A percentile compares a stretch with the other conserved stretches of the same genome.
These are phyloP conservation scores for Cynopterus brachyotis DNA, from an alignment of 2,113 vertebrate species.

Conservation along the genomic window DNA sequence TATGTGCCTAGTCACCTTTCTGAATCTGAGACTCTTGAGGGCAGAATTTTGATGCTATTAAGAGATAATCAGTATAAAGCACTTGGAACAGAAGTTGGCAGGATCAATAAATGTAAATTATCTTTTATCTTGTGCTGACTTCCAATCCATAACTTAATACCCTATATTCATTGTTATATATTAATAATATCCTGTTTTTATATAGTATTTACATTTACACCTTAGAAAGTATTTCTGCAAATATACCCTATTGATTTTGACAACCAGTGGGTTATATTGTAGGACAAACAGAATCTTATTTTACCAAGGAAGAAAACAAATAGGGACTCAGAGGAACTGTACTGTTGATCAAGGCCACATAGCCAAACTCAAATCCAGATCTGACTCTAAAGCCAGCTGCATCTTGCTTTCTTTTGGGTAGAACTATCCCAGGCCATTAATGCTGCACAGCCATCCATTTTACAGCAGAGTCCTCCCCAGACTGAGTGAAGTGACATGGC, in stretches of 20 bases:
- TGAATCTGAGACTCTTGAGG: neutral
- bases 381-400: neutral
- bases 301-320: neutral
- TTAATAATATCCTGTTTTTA: neutral
- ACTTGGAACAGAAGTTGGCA: neutral
- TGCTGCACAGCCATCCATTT: neutral
- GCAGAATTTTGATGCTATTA: neutral
- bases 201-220: neutral
- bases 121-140: neutral
- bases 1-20: neutral
- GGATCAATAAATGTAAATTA: neutral
- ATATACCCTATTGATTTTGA: neutral
- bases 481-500: neutral
- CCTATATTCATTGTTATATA: neutral
- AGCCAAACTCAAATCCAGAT: neutral
- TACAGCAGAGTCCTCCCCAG: neutral
- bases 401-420: neutral
- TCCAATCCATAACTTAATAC: neutral
- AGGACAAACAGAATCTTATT: neutral
- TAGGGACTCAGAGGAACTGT: neutral
- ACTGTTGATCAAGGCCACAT: neutral
- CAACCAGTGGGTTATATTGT: neutral
- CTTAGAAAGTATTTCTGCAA: neutral
- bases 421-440: neutral
- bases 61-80: neutral